Evolutionary conservation across 2,888 invertebrate species (phyloP).

Genomic region (Chesias legatella): DNA sequence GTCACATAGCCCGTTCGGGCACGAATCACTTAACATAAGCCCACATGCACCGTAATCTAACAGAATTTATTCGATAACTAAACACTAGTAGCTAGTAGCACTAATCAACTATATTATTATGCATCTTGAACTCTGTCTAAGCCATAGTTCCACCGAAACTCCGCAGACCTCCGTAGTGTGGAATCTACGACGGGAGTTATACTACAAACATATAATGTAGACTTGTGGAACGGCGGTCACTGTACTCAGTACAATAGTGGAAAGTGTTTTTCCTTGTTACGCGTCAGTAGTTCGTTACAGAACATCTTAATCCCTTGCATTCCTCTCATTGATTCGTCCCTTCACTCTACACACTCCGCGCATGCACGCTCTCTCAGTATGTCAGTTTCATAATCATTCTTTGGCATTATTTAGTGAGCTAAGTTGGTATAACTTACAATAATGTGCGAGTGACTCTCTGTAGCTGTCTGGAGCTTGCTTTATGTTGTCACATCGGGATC

Average conservation of each 20-base stretch:
- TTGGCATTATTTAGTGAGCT: conserved; percentile 79
- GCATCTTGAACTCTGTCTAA: conserved; percentile 57
- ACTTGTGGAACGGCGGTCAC: conserved; percentile 41
- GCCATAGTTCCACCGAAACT: conserved; percentile 52
- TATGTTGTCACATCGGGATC: too few relatives aligned
- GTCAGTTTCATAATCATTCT: conserved; percentile 66
- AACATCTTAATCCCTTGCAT: conserved; percentile 51
- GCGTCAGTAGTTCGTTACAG: conserved; percentile 43
- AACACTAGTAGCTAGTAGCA: conserved; percentile 52
- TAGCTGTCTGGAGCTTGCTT: too few relatives aligned
- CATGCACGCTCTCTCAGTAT: conserved; percentile 50
- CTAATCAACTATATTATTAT: conserved; percentile 71
- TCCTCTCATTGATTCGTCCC: conserved; percentile 49
- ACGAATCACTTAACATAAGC: conserved; percentile 48
- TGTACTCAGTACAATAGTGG: conserved; percentile 27
- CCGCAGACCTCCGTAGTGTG: conserved; percentile 58
- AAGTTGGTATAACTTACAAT: conserved; percentile 55
- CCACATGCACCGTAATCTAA: conserved; percentile 43
- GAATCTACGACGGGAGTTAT: conserved; percentile 56
- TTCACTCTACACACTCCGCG: conserved; percentile 50
- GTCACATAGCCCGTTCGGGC: conserved; percentile 48
- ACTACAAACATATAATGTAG: conserved; percentile 52
- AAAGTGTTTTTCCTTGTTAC: conserved; percentile 38
- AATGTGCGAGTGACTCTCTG: conserved; percentile 10
- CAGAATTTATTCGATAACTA: conserved; percentile 38